Evolutionary conservation across 37 sponge, comb jelly and placozoan genomes (phyloP).

Genomic region (Cliona cf. orientalis): DNA sequence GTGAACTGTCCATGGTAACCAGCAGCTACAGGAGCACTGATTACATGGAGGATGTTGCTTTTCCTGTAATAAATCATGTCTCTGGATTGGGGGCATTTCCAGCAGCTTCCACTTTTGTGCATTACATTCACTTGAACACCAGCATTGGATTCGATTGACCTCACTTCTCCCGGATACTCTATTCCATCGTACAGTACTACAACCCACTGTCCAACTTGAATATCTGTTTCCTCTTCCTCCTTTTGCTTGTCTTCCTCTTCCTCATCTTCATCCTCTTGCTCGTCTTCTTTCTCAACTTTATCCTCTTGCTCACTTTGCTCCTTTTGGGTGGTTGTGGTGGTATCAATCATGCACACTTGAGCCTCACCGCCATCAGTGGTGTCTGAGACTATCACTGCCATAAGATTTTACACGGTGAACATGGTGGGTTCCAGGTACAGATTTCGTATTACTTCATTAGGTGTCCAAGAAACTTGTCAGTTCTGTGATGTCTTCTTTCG

Average conservation of each 20-base stretch:
- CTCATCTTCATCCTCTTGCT: too few relatives aligned
- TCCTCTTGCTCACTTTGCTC: conserved; percentile 1
- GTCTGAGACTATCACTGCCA: conserved; percentile 12
- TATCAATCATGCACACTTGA: conserved; percentile 6
- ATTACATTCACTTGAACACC: too few relatives aligned
- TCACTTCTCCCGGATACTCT: conserved; percentile 4
- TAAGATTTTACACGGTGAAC: conserved; percentile 10
- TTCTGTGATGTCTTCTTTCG: conserved; percentile 17
- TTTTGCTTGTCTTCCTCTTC: conserved; percentile 1
- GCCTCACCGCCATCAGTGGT: background rate
- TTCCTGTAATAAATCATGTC: too few relatives aligned
- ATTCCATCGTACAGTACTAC: background rate
- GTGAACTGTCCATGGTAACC: too few relatives aligned
- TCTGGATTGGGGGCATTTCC: too few relatives aligned
- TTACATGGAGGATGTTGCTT: too few relatives aligned
- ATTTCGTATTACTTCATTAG: conserved; percentile 3
- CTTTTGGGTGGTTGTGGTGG: conserved; percentile 20
- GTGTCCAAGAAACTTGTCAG: conserved; percentile 2
- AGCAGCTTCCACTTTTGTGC: too few relatives aligned
- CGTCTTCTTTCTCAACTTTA: background rate
- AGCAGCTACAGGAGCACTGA: too few relatives aligned
- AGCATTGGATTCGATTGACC: too few relatives aligned
- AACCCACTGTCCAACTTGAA: conserved; percentile 27
- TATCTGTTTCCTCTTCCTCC: background rate
- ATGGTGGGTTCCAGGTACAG: conserved; percentile 23